Evolutionary conservation across 2,888 invertebrate species (phyloP).

Genomic region (Poecilobothrus nobilitatus): DNA sequence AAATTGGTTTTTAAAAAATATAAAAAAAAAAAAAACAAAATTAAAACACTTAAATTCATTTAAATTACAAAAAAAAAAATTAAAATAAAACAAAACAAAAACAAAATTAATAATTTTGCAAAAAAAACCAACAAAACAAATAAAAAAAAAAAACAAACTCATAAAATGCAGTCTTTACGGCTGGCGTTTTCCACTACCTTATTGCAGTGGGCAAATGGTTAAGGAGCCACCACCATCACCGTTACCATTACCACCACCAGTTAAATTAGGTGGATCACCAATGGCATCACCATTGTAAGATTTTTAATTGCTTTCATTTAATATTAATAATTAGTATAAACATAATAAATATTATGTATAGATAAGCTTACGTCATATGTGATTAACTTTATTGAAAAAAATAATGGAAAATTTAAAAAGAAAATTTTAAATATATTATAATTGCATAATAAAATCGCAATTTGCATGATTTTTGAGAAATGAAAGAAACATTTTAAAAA

Average conservation of each 20-base stretch:
- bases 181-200: slow-evolving; percentile 94
- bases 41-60: neutral
- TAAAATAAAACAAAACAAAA: slow-evolving; percentile 13
- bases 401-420: too few relatives aligned
- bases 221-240: slow-evolving; percentile 72
- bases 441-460: too few relatives aligned
- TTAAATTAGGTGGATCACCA: slow-evolving; percentile 65
- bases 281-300: slow-evolving; percentile 59
- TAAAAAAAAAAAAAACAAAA: neutral
- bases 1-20: slow-evolving; percentile 15
- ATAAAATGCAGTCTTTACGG: slow-evolving; percentile 74
- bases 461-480: too few relatives aligned
- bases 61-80: too few relatives aligned
- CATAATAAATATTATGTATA: too few relatives aligned
- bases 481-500: too few relatives aligned
- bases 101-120: too few relatives aligned
- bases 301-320: neutral
- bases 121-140: slow-evolving; percentile 18
- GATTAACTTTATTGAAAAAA: too few relatives aligned
- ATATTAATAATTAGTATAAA: neutral
- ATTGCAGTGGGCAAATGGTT: slow-evolving; percentile 71
- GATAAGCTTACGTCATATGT: too few relatives aligned
- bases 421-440: too few relatives aligned
- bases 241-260: slow-evolving; percentile 68
- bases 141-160: slow-evolving; percentile 24